Conservation (phyloP, 2,888 invertebrate genomes). For the Leucoma salicis region DNA sequence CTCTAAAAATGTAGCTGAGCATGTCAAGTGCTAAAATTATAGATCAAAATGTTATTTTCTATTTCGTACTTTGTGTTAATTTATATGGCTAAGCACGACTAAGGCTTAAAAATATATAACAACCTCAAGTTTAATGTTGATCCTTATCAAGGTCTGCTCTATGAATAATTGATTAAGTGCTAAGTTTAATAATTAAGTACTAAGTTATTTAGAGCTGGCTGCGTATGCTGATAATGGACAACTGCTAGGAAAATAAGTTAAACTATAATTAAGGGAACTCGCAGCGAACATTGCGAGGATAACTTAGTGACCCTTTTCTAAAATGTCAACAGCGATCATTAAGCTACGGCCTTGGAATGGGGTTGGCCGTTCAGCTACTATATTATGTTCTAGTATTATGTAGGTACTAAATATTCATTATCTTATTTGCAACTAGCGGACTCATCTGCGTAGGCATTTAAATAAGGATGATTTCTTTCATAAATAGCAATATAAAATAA, state of each 20-base stretch:
- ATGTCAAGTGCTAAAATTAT: too few species aligned
- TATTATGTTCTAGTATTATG: neutral
- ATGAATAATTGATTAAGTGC: too few species aligned
- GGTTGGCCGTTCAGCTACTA: constrained; percentile 23
- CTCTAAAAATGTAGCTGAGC: too few species aligned
- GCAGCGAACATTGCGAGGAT: constrained; percentile 55
- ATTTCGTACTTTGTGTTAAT: too few species aligned
- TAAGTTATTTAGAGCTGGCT: neutral
- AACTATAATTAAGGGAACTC: constrained; percentile 50
- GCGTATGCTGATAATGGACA: constrained; percentile 33
- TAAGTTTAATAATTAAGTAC: constrained; percentile 23
- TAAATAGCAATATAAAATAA: too few species aligned
- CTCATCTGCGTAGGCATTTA: too few species aligned
- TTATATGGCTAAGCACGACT: too few species aligned
- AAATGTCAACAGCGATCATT: constrained; percentile 64
- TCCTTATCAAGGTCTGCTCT: neutral
- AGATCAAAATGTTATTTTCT: too few species aligned
- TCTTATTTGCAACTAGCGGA: too few species aligned
- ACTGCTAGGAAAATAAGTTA: constrained; percentile 62
- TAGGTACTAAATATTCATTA: too few species aligned
- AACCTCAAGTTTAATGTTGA: constrained; percentile 22
- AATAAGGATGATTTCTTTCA: too few species aligned
- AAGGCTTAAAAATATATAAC: too few species aligned
- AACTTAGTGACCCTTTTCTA: constrained; percentile 72
- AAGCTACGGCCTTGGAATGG: constrained; percentile 53